Percentiles rank a stretch among this genome's conserved stretches.
Conservation (phyloP, 2,113 vertebrate species). For the Salvelinus namaycush region DNA sequence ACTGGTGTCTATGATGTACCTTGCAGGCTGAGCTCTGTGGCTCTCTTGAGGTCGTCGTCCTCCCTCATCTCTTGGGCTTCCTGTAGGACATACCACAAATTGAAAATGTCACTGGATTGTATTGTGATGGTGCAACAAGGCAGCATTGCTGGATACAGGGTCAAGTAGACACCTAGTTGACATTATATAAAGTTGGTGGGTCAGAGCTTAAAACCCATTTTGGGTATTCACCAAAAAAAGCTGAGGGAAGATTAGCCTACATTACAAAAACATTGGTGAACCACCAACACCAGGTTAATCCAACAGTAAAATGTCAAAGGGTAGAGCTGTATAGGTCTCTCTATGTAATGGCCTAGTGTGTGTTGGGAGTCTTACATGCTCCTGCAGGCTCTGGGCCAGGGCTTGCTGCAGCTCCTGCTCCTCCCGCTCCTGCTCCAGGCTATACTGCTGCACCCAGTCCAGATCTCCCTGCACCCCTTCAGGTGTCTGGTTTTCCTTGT, state of each 20-base stretch:
- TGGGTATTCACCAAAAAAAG: too few relatives aligned
- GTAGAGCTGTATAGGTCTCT: too few relatives aligned
- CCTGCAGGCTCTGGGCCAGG: constrained; percentile 94
- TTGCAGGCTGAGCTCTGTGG: constrained; percentile 97
- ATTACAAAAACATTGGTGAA: too few relatives aligned
- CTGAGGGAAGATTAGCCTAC: too few relatives aligned
- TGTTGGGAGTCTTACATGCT: constrained; percentile 81
- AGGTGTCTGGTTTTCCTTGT: constrained; percentile 99
- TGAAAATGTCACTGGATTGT: background rate
- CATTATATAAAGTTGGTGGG: background rate
- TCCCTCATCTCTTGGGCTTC: constrained; percentile 96
- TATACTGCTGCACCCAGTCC: constrained; percentile 96
- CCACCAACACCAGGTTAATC: too few relatives aligned
- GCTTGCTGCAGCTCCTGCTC: constrained; percentile 98
- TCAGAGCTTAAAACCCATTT: too few relatives aligned
- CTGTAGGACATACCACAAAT: constrained; percentile 65
- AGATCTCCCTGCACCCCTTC: constrained; percentile 86
- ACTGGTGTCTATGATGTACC: constrained; percentile 67
- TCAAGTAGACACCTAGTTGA: background rate
- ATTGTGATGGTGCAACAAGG: too few relatives aligned
- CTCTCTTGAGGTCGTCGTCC: constrained; percentile 96
- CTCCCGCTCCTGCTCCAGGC: constrained; percentile 90
- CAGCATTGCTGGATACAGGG: too few relatives aligned
- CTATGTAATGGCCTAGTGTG: background rate
- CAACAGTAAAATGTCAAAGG: too few relatives aligned